phyloP scores from a whole-genome alignment of 2,888 invertebrate species.

The Nomada hirtipes region DNA sequence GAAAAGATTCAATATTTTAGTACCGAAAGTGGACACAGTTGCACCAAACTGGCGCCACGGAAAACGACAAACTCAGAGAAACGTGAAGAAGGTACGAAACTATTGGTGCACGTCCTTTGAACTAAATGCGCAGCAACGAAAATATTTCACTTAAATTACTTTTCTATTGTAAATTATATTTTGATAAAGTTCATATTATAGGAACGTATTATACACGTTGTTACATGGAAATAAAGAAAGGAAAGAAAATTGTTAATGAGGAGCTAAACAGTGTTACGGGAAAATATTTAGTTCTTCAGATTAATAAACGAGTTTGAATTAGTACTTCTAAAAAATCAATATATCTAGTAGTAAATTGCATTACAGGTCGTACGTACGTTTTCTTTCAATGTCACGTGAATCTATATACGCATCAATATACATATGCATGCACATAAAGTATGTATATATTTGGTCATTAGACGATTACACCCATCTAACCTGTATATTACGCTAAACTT shows the following conservation, averaged over 20 bases:
- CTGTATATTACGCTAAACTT: too few species aligned
- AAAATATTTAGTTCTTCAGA: background rate
- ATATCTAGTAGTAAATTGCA: conserved; percentile 6
- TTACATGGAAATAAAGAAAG: background rate
- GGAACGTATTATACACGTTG: background rate
- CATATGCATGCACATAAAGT: background rate
- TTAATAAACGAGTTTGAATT: background rate
- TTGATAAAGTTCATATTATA: background rate
- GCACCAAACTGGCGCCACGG: conserved; percentile 57
- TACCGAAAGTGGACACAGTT: conserved; percentile 66
- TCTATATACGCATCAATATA: background rate
- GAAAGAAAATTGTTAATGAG: background rate
- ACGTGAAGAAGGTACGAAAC: conserved; percentile 13
- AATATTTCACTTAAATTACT: background rate
- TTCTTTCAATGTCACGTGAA: background rate
- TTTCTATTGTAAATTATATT: background rate
- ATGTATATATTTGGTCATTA: too few species aligned
- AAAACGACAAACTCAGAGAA: conserved; percentile 5
- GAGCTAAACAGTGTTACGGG: background rate
- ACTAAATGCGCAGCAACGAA: background rate
- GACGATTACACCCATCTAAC: too few species aligned
- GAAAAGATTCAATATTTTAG: conserved; percentile 80
- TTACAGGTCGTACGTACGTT: background rate
- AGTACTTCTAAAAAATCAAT: background rate
- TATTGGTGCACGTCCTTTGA: background rate